phyloP scores from a whole-genome alignment of 2,797 vertebrate genomes.

The Arctocebus calabarensis region DNA sequence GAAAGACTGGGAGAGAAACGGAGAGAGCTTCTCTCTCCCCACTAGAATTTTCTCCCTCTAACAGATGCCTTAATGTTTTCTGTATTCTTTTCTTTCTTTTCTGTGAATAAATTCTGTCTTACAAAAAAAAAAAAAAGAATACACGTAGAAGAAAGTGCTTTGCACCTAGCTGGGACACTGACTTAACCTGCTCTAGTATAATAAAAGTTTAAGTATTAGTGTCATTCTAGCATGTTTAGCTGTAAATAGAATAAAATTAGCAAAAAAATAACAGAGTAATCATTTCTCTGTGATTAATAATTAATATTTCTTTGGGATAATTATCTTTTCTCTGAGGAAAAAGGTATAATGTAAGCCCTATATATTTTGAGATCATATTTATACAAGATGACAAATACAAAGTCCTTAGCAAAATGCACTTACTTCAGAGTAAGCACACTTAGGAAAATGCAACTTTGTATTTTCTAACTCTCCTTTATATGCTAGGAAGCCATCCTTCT shows the following conservation, averaged over 20 bases:
- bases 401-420: not conserved
- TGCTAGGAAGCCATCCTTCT: not conserved
- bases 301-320: not conserved
- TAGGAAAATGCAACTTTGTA: not conserved
- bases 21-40: too few species aligned
- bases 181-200: not conserved
- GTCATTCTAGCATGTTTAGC: not conserved
- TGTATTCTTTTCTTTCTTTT: too few species aligned
- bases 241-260: not conserved
- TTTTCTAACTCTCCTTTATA: not conserved
- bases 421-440: not conserved
- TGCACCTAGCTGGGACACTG: not conserved
- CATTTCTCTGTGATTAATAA: not conserved
- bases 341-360: not conserved
- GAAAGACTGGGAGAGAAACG: too few species aligned
- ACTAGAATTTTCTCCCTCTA: too few species aligned
- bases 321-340: not conserved
- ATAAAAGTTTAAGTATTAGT: not conserved
- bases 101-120: too few species aligned
- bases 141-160: not conserved
- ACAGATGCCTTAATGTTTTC: too few species aligned
- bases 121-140: too few species aligned
- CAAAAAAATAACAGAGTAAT: not conserved
- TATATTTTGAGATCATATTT: not conserved
- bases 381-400: not conserved